Conservation (phyloP, 1,140 invertebrate genomes). For the Dryas iulia region DNA sequence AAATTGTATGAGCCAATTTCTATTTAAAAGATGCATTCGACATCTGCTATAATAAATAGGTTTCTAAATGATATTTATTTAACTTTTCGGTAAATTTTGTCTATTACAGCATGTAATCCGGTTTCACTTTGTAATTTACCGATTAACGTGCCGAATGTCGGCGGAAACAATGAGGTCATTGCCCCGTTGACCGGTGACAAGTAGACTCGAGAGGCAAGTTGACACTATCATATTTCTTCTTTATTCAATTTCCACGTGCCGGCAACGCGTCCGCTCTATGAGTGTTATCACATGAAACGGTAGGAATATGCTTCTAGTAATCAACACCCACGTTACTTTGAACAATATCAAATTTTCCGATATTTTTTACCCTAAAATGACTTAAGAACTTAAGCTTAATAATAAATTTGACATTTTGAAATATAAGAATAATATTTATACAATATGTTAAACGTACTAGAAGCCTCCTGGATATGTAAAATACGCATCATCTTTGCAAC, state of each 20-base stretch:
- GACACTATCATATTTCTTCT: constrained; percentile 66
- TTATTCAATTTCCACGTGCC: constrained; percentile 64
- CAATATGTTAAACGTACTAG: too few relatives aligned
- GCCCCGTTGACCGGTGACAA: constrained; percentile 35
- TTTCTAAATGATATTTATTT: not conserved
- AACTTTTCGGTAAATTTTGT: not conserved
- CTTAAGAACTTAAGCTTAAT: too few relatives aligned
- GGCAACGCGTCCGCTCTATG: constrained; percentile 40
- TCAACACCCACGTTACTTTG: not conserved
- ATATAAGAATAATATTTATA: too few relatives aligned
- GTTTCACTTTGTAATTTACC: constrained; percentile 40
- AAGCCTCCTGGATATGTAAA: too few relatives aligned
- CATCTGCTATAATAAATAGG: too few relatives aligned
- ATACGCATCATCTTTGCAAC: too few relatives aligned
- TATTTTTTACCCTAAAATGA: too few relatives aligned
- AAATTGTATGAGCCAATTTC: not conserved
- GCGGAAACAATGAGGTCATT: constrained; percentile 47
- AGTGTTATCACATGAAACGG: not conserved
- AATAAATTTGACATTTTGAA: too few relatives aligned
- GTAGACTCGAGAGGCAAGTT: constrained; percentile 41
- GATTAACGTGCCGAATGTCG: constrained; percentile 42
- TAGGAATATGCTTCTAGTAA: not conserved
- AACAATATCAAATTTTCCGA: not conserved
- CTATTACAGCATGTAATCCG: constrained; percentile 26
- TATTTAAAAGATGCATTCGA: too few relatives aligned